phyloP scores from a whole-genome alignment of 2,888 invertebrate genomes.

The Tubulanus polymorphus region DNA sequence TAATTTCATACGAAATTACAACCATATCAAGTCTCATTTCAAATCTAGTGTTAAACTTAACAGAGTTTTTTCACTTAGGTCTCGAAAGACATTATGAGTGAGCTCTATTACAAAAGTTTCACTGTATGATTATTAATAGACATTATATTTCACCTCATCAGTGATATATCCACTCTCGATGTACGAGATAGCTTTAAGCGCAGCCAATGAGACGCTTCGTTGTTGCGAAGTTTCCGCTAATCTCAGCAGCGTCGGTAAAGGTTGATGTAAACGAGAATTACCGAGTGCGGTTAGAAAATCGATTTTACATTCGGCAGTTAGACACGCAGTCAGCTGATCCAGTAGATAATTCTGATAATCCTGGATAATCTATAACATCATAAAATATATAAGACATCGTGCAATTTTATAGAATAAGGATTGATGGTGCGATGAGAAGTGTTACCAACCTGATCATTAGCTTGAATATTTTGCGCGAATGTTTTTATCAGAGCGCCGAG shows the following conservation, averaged over 20 bases:
- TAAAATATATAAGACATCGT: no score
- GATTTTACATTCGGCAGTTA: constrained; percentile 60
- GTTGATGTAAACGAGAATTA: constrained; percentile 64
- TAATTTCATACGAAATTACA: no score
- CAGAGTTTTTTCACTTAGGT: no score
- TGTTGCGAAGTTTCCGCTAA: constrained; percentile 58
- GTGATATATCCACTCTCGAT: constrained; percentile 26
- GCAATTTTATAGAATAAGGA: no score
- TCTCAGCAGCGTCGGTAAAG: constrained; percentile 62
- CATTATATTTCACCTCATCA: constrained; percentile 31
- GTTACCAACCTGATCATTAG: constrained; percentile 24
- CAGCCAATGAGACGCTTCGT: constrained; percentile 60
- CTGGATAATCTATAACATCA: constrained; percentile 33
- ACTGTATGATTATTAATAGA: no score
- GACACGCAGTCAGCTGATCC: constrained; percentile 58
- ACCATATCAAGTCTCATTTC: no score
- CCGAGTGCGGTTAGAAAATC: constrained; percentile 66
- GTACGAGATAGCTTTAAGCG: constrained; percentile 65
- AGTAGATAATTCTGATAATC: constrained; percentile 44
- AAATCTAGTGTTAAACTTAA: no score
- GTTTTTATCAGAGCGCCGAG: no score
- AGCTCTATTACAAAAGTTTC: not conserved
- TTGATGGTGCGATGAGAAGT: no score
- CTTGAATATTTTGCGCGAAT: no score
- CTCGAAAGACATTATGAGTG: no score